Evolutionary conservation across 1,140 invertebrate species (phyloP), one percentile per base, ranked within the genome.

Genomic region (Camponotus vicinus): DNA sequence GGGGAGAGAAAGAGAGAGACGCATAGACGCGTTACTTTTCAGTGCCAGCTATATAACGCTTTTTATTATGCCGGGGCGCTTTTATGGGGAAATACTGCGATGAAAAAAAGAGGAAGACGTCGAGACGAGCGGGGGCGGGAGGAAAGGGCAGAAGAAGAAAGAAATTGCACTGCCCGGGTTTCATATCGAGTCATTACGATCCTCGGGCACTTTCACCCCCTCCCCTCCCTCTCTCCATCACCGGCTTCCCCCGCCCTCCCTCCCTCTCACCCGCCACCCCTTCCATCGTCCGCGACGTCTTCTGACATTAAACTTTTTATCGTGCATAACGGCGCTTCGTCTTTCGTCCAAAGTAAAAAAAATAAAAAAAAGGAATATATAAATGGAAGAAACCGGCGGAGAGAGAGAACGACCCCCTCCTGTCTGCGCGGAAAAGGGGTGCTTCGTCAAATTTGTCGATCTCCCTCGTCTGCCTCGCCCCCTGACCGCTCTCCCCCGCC

Each of bases 131-230:
- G 83, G 73, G 87, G 71, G 86, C 49, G 83, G 88, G 79, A 82
- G 86, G 83, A 75, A 71, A 64, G 80, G 85, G 69, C 77, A 85
- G 86, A 89, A 88, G 88, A 91, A 92, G 88, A 91, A 92, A 91
- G 89, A 93, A 93, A 93, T 93, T 92, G 93, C 93, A 91, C 92
- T 92, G 89, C 89, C 90, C 89, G 92, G 93, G 92, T 93, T 94
- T 94, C 93, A 94, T 93, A 95, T 94, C 94, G 93, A 92, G 93
- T 94, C 93, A 94, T 95, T 95, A 94, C 92, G 92, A 92, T 90
- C 92, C 91, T 90, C 92, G 90, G 86, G 91, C 87, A 92, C 92
- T 92, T 93, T 91, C 89, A 87, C 85, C 88, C 86, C 84, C 52
- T 42, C 27, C 75, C 63, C 37, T 15, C 82, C 70, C 82, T 83